These are phyloP conservation scores for Urechis unicinctus DNA, from an alignment of 2,888 invertebrate genomes.

Conservation along the genomic window DNA sequence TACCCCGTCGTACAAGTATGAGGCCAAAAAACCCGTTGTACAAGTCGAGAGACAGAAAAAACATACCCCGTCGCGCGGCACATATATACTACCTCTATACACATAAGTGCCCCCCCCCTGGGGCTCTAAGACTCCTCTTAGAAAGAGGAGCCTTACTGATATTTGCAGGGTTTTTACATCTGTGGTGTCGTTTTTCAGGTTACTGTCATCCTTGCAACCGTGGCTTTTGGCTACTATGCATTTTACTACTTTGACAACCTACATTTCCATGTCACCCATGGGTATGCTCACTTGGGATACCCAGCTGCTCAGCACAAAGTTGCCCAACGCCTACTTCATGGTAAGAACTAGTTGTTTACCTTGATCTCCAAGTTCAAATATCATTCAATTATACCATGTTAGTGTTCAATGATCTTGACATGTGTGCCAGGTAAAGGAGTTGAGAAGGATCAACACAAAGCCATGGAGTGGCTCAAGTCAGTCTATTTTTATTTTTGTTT, in stretches of 20 bases:
- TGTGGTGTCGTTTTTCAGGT: constrained; percentile 4
- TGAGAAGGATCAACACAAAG: constrained; percentile 47
- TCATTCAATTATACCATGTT: neutral
- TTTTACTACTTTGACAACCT: constrained; percentile 52
- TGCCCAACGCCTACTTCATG: constrained; percentile 52
- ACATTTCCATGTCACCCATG: constrained; percentile 50
- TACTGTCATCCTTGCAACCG: constrained; percentile 14
- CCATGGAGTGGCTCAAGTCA: constrained; percentile 54
- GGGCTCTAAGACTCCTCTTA: no score
- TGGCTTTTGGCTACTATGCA: constrained; percentile 38
- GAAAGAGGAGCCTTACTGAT: no score
- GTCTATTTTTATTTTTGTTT: constrained; percentile 20
- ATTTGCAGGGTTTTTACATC: no score
- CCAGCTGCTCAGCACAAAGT: constrained; percentile 51
- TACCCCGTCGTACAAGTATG: no score
- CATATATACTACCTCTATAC: no score
- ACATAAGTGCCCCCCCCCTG: no score
- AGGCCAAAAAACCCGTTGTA: no score
- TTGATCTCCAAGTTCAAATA: neutral
- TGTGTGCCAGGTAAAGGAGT: constrained; percentile 46
- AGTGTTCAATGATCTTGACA: neutral
- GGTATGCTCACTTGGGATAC: constrained; percentile 52
- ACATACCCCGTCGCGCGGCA: no score
- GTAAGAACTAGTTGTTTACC: constrained; percentile 21
- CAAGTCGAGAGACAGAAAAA: no score